A percentile compares a stretch with the other conserved stretches of the same genome.
Evolutionary conservation across 2,797 vertebrate species (phyloP).

Genomic region (Melanotaenia parkinsoni): DNA sequence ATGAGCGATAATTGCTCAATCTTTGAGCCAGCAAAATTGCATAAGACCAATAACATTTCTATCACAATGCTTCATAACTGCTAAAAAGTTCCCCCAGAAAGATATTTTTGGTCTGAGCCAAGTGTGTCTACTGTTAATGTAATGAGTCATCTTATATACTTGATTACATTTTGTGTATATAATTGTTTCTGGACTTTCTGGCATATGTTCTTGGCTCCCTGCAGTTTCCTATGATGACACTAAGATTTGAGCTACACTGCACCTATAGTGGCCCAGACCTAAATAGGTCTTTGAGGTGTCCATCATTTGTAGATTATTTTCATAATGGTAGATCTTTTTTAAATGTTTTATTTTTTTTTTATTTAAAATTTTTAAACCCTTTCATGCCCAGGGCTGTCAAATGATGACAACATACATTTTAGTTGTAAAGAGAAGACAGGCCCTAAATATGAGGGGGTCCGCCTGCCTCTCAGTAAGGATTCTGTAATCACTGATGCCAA

Average conservation of each 20-base stretch:
- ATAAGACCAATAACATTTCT: not conserved
- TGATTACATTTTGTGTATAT: not conserved
- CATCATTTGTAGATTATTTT: not conserved
- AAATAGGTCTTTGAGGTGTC: not conserved
- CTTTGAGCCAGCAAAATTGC: not conserved
- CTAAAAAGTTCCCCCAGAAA: not conserved
- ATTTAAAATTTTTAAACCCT: no score
- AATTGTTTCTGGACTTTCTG: not conserved
- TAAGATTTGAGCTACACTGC: no score
- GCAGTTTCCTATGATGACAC: not conserved
- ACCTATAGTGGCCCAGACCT: not conserved
- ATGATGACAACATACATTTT: no score
- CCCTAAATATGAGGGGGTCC: not conserved
- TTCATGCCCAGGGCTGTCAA: no score
- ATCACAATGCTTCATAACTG: not conserved
- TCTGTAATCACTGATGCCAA: not conserved
- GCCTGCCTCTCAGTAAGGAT: not conserved
- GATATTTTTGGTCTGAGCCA: not conserved
- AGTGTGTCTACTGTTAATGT: not conserved
- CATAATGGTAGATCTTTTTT: not conserved
- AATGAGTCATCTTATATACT: no score
- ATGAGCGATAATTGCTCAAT: not conserved
- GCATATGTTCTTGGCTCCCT: not conserved
- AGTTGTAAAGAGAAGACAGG: not conserved
- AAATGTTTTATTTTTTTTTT: no score